Base-by-base conservation (phyloP, 2,797 vertebrate species). In the Sebastes minor region DNA sequence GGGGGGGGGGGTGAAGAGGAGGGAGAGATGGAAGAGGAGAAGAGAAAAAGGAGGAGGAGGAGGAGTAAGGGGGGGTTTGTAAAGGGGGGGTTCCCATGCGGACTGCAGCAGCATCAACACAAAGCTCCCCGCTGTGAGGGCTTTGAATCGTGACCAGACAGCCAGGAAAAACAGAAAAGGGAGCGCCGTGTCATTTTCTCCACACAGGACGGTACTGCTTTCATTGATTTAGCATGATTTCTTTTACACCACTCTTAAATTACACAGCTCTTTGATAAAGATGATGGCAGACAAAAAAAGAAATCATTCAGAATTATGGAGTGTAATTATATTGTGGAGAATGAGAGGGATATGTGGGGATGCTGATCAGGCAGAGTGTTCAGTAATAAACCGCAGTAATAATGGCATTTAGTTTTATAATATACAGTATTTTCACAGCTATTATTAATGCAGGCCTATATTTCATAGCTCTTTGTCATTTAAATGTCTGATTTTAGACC, bases 141-240 rank as follows among this genome's bases (percentile, higher is more conserved):
- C 88, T 94, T 89, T 91, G 93, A 94, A 91, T 95, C 93, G 94
- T 95, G 94, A 95, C 93, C 93, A 93, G 85, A 93, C 93, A 92
- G 84, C 78, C 84, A 71, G 80, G 83, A 86, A 74, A 77, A 83
- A 74, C 33, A 81, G 68, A 81, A 65, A 76, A 85, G 85, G 88
- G 87, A 88, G 89, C 85, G 89, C 60, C 81, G 80, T 87, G 86
- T 84, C 82, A 84, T 82, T 86, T 81, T 83, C 84, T 80, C 81
- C 69, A 70, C 80, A 64, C 82, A 86, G 78, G 86, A 89, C 70
- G 86, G 87, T 84, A 87, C 83, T 16, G 84, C 74, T 88, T 77
- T 78, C 81, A 86, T 78, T 86, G 18, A 84, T 85, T 88, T 76
- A 23, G 53, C 72, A 53, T 46, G 53, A 20, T 78, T 28, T 53